Conservation (phyloP, 1,140 invertebrate genomes). For the Megathymus violae region DNA sequence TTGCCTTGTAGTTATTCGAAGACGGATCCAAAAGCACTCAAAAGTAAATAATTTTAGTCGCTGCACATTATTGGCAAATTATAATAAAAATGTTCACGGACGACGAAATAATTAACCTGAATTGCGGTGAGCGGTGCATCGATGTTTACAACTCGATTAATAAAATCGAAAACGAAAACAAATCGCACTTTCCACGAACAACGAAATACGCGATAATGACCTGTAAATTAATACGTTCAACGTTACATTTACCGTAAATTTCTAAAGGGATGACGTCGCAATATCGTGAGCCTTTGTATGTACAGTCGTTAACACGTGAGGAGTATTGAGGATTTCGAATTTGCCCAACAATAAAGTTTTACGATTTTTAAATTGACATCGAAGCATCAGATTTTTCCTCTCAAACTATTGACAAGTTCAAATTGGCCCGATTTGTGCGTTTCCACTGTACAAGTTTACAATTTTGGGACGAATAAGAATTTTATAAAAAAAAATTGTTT, state of each 20-base stretch:
- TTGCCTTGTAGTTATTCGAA: slow-evolving; percentile 15
- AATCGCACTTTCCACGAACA: background rate
- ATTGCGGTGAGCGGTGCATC: slow-evolving; percentile 36
- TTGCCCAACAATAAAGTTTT: slow-evolving; percentile 58
- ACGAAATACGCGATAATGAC: slow-evolving; percentile 11
- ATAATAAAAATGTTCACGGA: slow-evolving; percentile 36
- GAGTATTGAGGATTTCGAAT: slow-evolving; percentile 23
- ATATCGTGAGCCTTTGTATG: slow-evolving; percentile 11
- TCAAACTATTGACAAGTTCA: slow-evolving; percentile 67
- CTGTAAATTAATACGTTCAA: background rate
- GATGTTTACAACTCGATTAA: slow-evolving; percentile 27
- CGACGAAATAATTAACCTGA: slow-evolving; percentile 48
- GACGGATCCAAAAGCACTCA: slow-evolving; percentile 12
- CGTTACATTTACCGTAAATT: background rate
- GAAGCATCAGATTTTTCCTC: slow-evolving; percentile 52
- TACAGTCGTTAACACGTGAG: slow-evolving; percentile 26
- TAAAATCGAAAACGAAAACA: slow-evolving; percentile 2
- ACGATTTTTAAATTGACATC: slow-evolving; percentile 68
- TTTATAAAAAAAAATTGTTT: too few species aligned
- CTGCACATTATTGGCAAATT: slow-evolving; percentile 27
- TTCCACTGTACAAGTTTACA: slow-evolving; percentile 45
- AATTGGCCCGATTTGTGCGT: slow-evolving; percentile 56
- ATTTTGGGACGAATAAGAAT: too few species aligned
- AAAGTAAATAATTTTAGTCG: slow-evolving; percentile 23
- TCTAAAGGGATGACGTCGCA: background rate